phyloP scores from a whole-genome alignment of 1,140 invertebrate genomes.

The Riptortus pedestris region DNA sequence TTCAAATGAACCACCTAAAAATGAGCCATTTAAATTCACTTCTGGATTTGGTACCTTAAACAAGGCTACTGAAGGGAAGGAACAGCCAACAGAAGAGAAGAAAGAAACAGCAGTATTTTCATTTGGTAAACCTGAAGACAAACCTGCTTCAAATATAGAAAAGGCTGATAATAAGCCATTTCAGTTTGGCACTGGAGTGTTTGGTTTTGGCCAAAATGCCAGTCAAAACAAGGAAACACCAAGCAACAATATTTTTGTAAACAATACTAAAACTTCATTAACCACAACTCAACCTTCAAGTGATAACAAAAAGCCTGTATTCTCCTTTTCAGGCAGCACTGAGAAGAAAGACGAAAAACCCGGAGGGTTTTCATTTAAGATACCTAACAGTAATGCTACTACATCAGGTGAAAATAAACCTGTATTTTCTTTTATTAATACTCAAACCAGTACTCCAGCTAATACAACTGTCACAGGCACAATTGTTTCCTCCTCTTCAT shows the following conservation, averaged over 20 bases:
- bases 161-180: background rate
- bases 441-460: background rate
- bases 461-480: background rate
- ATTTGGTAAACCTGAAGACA: background rate
- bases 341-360: background rate
- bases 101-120: conserved; percentile 5
- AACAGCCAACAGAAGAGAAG: background rate
- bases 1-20: background rate
- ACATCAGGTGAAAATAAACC: background rate
- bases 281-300: background rate
- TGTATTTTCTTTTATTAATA: background rate
- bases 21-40: background rate
- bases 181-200: conserved; percentile 2
- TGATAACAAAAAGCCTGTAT: background rate
- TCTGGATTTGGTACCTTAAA: background rate
- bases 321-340: background rate
- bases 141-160: background rate
- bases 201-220: background rate
- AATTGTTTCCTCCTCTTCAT: background rate
- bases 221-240: background rate
- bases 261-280: background rate
- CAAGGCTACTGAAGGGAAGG: background rate
- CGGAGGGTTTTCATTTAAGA: conserved; percentile 1
- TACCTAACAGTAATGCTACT: background rate
- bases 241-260: no score